Conservation (phyloP, 2,113 vertebrate species). For the Carassius auratus region DNA sequence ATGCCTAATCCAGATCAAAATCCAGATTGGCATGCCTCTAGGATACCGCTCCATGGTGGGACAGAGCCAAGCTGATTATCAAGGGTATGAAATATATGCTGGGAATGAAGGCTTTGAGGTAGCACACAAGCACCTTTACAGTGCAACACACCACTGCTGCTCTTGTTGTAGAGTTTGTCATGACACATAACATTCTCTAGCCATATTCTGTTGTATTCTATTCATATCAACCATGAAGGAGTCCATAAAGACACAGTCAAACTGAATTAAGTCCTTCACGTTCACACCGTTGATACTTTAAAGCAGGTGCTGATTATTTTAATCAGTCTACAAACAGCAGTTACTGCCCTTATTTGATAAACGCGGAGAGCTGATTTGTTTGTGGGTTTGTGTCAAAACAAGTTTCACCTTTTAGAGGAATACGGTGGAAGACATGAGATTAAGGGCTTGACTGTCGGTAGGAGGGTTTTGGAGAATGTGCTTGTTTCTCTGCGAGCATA, state of each 20-base stretch:
- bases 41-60: not conserved
- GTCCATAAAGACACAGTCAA: conserved; percentile 18
- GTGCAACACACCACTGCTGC: not conserved
- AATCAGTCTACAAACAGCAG: conserved; percentile 41
- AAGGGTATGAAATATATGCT: conserved; percentile 28
- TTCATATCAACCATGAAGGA: not conserved
- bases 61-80: not conserved
- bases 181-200: not conserved
- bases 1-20: conserved; percentile 43
- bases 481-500: conserved; percentile 10
- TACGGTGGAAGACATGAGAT: conserved; percentile 31
- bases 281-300: conserved; percentile 13
- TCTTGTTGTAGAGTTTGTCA: not conserved
- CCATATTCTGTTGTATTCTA: not conserved
- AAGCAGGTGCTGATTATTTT: conserved; percentile 36
- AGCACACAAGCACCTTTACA: not conserved
- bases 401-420: conserved; percentile 13
- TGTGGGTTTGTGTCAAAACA: conserved; percentile 27
- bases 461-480: conserved; percentile 10
- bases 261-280: conserved; percentile 5
- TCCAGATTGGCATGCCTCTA: conserved; percentile 23
- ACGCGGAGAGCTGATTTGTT: conserved; percentile 20
- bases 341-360: conserved; percentile 36
- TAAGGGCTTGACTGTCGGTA: conserved; percentile 8
- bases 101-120: not conserved